Percentiles rank a stretch among this genome's conserved stretches.
Conservation (phyloP, 1,140 invertebrate species). For the Cryptotermes secundus region DNA sequence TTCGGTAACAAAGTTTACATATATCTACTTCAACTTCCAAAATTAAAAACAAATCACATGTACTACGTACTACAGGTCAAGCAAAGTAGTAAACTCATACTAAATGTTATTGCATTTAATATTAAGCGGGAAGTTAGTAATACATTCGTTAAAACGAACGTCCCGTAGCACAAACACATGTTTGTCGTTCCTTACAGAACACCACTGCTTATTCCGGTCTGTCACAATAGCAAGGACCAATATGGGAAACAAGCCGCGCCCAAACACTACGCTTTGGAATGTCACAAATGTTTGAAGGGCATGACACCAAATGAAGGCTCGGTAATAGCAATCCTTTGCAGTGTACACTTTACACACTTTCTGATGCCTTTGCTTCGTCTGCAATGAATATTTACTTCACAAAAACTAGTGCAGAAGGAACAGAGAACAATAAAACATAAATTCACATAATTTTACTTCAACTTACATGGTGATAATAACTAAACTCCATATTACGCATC, state of each 20-base stretch:
- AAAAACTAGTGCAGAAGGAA: neutral
- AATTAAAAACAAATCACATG: neutral
- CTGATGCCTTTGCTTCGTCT: neutral
- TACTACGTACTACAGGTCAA: neutral
- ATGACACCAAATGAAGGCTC: neutral
- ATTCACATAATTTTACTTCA: neutral
- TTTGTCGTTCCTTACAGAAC: neutral
- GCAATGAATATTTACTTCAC: neutral
- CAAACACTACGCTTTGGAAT: neutral
- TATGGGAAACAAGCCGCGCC: slow-evolving; percentile 7
- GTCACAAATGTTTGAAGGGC: neutral
- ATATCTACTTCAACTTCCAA: neutral
- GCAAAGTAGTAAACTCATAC: neutral
- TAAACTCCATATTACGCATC: slow-evolving; percentile 12
- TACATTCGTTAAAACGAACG: neutral
- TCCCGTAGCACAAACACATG: neutral
- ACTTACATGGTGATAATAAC: slow-evolving; percentile 24
- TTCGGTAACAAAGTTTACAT: neutral
- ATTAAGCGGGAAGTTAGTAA: neutral
- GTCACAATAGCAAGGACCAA: neutral
- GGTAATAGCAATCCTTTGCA: neutral
- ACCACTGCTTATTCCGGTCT: neutral
- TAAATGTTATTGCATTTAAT: too few relatives aligned
- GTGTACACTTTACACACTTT: neutral
- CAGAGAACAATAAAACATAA: neutral